Percentiles rank a stretch among this genome's conserved stretches.
Conservation (phyloP, 2,113 vertebrate genomes). For the Orthonyx spaldingii region DNA sequence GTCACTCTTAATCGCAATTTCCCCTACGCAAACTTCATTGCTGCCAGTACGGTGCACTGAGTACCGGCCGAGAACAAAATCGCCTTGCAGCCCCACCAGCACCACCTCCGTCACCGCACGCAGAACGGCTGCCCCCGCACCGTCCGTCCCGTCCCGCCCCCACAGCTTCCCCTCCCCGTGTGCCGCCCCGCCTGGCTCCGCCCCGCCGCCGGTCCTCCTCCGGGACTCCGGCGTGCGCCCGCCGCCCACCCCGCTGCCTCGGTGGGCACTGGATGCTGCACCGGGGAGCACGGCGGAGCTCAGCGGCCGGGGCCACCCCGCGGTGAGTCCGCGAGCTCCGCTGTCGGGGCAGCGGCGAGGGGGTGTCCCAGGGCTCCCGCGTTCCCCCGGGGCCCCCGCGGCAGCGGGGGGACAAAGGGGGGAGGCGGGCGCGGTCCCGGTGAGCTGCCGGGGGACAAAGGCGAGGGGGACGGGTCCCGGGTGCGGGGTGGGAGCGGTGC, state of each 20-base stretch:
- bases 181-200: background rate
- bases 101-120: fast-evolving
- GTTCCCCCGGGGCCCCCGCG: too few relatives aligned
- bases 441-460: background rate
- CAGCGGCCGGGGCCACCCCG: background rate
- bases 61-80: fast-evolving
- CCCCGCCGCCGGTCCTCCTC: background rate
- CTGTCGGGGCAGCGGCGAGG: background rate
- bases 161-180: background rate
- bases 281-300: background rate
- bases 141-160: background rate
- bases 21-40: fast-evolving
- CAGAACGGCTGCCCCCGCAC: fast-evolving
- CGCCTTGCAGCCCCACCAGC: too few relatives aligned
- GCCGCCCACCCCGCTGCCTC: too few relatives aligned
- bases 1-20: background rate
- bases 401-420: background rate
- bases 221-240: background rate
- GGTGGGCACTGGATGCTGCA: background rate
- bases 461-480: background rate
- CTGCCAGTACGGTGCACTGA: background rate
- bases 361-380: background rate
- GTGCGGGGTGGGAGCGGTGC: background rate
- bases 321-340: background rate
- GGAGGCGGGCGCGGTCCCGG: background rate